Evolutionary conservation across 2,797 vertebrate genomes (phyloP).

Genomic region (Clarias fuscus): DNA sequence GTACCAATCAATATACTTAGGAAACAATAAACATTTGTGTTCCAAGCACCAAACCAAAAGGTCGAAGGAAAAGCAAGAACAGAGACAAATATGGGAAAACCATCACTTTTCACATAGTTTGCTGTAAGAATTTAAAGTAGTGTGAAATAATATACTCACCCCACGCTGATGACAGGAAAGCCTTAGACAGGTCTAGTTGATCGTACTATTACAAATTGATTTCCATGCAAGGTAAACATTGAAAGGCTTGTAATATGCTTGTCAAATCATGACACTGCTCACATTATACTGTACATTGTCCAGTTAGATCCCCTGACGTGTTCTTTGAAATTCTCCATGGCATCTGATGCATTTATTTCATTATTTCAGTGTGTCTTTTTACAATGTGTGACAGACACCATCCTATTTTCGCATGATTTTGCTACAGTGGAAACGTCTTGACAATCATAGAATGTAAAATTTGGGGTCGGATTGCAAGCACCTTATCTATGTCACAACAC

Average conservation of each 20-base stretch:
- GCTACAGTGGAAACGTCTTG: background rate
- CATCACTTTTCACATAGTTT: no score
- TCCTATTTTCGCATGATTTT: background rate
- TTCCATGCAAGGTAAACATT: background rate
- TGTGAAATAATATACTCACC: background rate
- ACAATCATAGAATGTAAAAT: background rate
- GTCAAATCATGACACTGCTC: background rate
- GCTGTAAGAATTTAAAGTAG: background rate
- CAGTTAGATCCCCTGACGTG: background rate
- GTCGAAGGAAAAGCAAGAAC: no score
- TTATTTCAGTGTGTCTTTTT: background rate
- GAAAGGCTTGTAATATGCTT: background rate
- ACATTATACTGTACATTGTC: background rate
- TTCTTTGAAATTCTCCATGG: background rate
- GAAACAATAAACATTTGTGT: no score
- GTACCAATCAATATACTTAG: no score
- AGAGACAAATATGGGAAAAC: no score
- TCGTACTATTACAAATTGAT: background rate
- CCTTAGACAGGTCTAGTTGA: background rate
- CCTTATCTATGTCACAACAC: no score
- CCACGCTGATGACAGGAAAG: background rate
- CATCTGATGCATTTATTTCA: background rate
- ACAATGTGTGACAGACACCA: background rate
- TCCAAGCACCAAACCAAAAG: no score
- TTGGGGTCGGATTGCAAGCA: background rate